These are phyloP conservation scores for Argyresthia goedartella DNA, from an alignment of 2,888 invertebrate genomes.

Conservation along the genomic window DNA sequence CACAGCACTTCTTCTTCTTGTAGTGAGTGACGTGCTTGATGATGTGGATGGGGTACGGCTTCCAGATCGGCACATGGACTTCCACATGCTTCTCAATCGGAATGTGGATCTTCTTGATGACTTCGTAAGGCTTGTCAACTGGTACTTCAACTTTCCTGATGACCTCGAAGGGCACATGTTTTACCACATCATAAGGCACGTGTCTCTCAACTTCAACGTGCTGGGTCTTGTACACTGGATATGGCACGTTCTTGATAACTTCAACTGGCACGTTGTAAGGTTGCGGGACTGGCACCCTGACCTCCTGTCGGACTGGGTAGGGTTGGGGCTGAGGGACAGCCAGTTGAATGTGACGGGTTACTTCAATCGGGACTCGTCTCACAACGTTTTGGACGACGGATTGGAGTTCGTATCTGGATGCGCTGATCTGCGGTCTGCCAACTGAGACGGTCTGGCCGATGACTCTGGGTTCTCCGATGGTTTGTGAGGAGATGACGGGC, in stretches of 20 bases:
- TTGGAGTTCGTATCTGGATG: constrained; percentile 51
- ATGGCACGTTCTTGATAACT: constrained; percentile 55
- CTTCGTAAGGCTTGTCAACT: constrained; percentile 55
- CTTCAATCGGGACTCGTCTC: constrained; percentile 55
- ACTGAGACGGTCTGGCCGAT: constrained; percentile 12
- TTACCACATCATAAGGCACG: constrained; percentile 52
- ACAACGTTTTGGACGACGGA: constrained; percentile 57
- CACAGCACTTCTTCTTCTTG: constrained; percentile 50
- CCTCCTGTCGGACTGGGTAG: constrained; percentile 52
- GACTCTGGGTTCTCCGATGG: constrained; percentile 25
- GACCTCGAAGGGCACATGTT: constrained; percentile 50
- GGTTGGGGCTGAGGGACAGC: constrained; percentile 49
- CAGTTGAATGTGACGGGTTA: constrained; percentile 50
- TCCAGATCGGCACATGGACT: constrained; percentile 57
- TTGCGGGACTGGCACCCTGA: constrained; percentile 55
- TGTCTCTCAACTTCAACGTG: constrained; percentile 55
- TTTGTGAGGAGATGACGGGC: constrained; percentile 36
- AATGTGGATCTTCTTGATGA: constrained; percentile 55
- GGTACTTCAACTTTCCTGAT: constrained; percentile 53
- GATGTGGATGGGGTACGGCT: constrained; percentile 59
- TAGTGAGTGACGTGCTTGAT: constrained; percentile 64
- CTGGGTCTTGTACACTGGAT: constrained; percentile 56
- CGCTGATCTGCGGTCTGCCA: constrained; percentile 20
- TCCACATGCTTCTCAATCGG: constrained; percentile 56
- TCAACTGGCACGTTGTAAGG: constrained; percentile 60